Conservation (phyloP, 1,140 invertebrate species). For the Ceratina japonica region DNA sequence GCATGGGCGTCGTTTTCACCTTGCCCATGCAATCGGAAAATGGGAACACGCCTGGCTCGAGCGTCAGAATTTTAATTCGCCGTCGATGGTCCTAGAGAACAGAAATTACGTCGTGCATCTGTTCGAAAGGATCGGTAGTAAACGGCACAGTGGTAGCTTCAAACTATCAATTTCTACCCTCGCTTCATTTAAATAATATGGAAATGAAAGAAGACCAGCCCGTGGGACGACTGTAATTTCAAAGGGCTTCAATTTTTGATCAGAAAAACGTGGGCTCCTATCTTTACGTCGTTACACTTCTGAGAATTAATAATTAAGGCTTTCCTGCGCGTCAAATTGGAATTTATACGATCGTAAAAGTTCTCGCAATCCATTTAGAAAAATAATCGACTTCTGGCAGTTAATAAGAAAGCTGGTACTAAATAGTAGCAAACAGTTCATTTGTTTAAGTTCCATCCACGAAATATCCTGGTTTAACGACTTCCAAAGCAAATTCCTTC, state of each 20-base stretch:
- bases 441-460: not conserved
- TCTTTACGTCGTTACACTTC: not conserved
- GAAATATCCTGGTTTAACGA: not conserved
- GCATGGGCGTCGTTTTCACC: not conserved
- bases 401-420: not conserved
- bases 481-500: not conserved
- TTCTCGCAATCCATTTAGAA: not conserved
- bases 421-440: not conserved
- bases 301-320: not conserved
- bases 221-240: slow-evolving; percentile 22
- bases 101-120: slow-evolving; percentile 2
- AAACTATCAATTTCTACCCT: slow-evolving; percentile 26
- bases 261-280: not conserved
- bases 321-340: too few species aligned
- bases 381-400: not conserved
- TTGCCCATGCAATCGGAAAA: not conserved
- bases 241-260: slow-evolving; percentile 8
- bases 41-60: not conserved
- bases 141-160: not conserved
- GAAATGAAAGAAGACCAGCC: slow-evolving; percentile 10
- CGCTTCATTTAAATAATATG: slow-evolving; percentile 31
- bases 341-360: not conserved
- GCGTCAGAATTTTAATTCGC: slow-evolving; percentile 8
- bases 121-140: not conserved
- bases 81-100: not conserved